Conservation (phyloP, 2,888 invertebrate species). For the Drosophila emarginata region DNA sequence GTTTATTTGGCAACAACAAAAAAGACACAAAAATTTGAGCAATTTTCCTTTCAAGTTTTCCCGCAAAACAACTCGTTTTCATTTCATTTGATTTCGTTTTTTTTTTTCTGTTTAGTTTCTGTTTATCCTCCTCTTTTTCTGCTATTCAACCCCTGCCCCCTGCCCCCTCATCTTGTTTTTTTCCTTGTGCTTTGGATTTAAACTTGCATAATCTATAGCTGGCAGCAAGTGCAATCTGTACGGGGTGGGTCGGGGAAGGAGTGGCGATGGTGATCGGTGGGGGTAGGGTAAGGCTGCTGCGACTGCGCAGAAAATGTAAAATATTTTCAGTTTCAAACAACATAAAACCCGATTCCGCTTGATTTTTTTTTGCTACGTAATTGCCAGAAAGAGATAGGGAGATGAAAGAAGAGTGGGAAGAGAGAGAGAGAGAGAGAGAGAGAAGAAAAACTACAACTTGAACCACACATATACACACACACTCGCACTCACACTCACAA, state of each 20-base stretch:
- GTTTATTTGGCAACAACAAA: constrained; percentile 53
- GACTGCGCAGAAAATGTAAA: constrained; percentile 60
- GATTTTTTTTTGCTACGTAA: constrained; percentile 63
- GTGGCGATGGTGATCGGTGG: constrained; percentile 16
- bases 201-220: constrained; percentile 62
- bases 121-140: too few species aligned
- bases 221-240: constrained; percentile 55
- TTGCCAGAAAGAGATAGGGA: constrained; percentile 48
- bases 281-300: constrained; percentile 21
- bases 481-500: constrained; percentile 37
- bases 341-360: constrained; percentile 64
- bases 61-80: constrained; percentile 63
- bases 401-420: constrained; percentile 38
- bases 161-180: neutral
- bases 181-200: neutral
- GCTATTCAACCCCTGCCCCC: neutral
- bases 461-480: constrained; percentile 24
- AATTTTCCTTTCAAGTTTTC: constrained; percentile 68
- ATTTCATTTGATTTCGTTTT: constrained; percentile 37
- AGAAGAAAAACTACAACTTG: constrained; percentile 27
- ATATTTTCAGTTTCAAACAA: constrained; percentile 61
- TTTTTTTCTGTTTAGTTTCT: neutral
- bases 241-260: constrained; percentile 9
- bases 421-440: constrained; percentile 47
- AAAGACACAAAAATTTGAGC: constrained; percentile 25